Evolutionary conservation across 1,140 invertebrate genomes (phyloP).

Genomic region (Wasmannia auropunctata): DNA sequence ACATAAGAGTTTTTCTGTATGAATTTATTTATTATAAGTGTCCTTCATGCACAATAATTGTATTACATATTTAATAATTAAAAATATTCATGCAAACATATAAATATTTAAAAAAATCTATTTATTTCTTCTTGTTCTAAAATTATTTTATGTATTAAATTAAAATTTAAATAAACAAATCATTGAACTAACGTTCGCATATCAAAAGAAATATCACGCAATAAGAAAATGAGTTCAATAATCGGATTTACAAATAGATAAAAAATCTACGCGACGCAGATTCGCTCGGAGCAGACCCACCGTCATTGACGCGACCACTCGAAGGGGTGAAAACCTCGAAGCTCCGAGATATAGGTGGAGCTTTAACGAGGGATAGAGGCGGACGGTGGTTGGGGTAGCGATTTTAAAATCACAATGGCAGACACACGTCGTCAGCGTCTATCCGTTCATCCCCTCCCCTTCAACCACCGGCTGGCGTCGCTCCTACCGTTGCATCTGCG

Average conservation of each 20-base stretch:
- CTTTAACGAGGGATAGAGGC: conserved; percentile 60
- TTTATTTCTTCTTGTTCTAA: background rate
- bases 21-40: background rate
- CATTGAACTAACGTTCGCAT: background rate
- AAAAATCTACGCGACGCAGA: background rate
- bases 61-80: conserved; percentile 10
- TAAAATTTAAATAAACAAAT: background rate
- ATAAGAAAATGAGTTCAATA: background rate
- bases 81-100: background rate
- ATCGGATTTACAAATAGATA: background rate
- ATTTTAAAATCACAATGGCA: conserved; percentile 83
- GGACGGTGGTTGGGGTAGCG: conserved; percentile 70
- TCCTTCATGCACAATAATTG: background rate
- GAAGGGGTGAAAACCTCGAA: conserved; percentile 64
- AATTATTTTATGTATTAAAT: background rate
- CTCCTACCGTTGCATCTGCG: conserved; percentile 80
- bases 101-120: background rate
- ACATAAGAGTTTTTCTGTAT: background rate
- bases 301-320: conserved; percentile 25
- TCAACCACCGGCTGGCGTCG: conserved; percentile 67
- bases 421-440: conserved; percentile 79
- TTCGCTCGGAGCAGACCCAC: background rate
- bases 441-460: conserved; percentile 67
- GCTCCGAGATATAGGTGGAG: conserved; percentile 46
- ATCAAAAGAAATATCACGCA: background rate